Evolutionary conservation across 2,888 invertebrate species (phyloP), one percentile per base, ranked within the genome.

Genomic region (Junonia oenone): DNA sequence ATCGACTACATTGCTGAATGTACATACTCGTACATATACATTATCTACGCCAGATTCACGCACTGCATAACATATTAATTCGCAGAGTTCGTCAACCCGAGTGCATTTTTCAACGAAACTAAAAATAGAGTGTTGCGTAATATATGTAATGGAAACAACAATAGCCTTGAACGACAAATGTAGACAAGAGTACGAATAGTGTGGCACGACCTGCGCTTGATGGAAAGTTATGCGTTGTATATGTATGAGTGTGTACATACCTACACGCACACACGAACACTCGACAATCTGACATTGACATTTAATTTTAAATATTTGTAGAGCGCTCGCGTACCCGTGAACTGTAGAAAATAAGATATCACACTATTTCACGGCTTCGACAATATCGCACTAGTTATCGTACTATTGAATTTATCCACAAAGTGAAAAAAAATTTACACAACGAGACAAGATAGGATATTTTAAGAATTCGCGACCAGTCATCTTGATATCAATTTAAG

Each of bases 141-240:
- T 65, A 61, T 65, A 63, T 65, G 70, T 68, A 73, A 68, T 71
- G 73, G 72, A 66, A 73, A 75, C 75, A 75, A 70, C 66, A 47
- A 75, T 71, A 82, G 72, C 84, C 86, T 84, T 85, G 85, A 75
- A 73, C 69, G 70, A 66, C 67, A 68, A 69, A 70, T 64, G 69
- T 71, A 54, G 59, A 55, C 53, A 55, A 59, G 51, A 38, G 31
- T 45, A 50, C 46, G 46, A 49, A 58, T 33, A 55, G 19, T 46
- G 22, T 31, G 35, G 40, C 17, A 29, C 19, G 33, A 37, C 35
- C 13, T 57, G 22, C 43, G 45, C 13, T 22, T 47, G 27, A 51
- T 48, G 47, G 56, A 51, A 56, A 56, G 51, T 51, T 43, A 47
- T 31, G 29, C 46, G 37, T 29, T 46, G 38, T 38, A 31, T 11